These are phyloP conservation scores for Yponomeuta cagnagella DNA, from an alignment of 2,888 invertebrate species.

Conservation along the genomic window DNA sequence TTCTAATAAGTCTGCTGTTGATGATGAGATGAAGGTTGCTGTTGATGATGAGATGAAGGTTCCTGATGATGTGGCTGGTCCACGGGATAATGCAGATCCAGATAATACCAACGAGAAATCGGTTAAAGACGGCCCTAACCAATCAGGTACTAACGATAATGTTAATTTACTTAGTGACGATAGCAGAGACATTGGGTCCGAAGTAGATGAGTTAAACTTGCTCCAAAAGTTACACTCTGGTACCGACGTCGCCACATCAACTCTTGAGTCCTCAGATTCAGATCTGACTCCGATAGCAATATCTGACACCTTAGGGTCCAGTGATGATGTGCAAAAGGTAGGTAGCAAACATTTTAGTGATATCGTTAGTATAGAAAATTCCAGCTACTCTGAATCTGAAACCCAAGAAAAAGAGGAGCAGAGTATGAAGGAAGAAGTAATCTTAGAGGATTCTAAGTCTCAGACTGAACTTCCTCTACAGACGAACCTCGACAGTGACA, in stretches of 20 bases:
- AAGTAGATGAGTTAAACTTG: constrained; percentile 56
- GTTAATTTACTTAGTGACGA: constrained; percentile 39
- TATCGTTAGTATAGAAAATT: constrained; percentile 65
- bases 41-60: too few species aligned
- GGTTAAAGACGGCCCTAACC: background rate
- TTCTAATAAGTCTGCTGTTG: constrained; percentile 14
- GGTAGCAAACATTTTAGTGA: constrained; percentile 30
- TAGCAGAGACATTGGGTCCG: constrained; percentile 43
- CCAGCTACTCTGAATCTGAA: constrained; percentile 45
- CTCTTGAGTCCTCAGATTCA: constrained; percentile 45
- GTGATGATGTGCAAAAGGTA: constrained; percentile 32
- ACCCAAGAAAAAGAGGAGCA: background rate
- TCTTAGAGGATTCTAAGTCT: background rate
- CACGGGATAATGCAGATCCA: background rate
- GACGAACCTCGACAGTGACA: background rate
- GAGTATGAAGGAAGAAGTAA: background rate
- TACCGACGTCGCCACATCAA: constrained; percentile 40
- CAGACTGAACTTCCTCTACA: background rate
- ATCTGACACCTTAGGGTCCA: constrained; percentile 49
- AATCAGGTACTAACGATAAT: background rate
- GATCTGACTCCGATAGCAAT: constrained; percentile 47
- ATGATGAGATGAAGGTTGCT: background rate
- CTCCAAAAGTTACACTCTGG: constrained; percentile 54
- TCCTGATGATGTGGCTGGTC: constrained; percentile 12
- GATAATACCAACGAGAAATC: background rate